Evolutionary conservation across 2,888 invertebrate species (phyloP).

Genomic region (Apodemia zela): DNA sequence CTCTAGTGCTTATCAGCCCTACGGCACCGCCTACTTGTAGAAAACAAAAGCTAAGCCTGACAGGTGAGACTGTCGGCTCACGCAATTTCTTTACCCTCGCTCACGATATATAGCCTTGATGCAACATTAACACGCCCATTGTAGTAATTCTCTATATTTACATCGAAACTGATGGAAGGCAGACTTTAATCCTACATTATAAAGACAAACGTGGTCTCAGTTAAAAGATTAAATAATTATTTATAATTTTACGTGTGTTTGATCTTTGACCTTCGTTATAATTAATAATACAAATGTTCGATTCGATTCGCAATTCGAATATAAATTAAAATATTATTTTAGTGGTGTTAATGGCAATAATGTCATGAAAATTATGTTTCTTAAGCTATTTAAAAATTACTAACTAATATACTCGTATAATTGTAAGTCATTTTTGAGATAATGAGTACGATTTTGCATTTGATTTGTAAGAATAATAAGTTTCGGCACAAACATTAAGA

Average conservation of each 20-base stretch:
- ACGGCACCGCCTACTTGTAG: slow-evolving; percentile 82
- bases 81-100: slow-evolving; percentile 25
- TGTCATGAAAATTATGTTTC: too few relatives aligned
- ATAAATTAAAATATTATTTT: too few relatives aligned
- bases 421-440: neutral
- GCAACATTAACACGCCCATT: slow-evolving; percentile 26
- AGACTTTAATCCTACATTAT: neutral
- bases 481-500: too few relatives aligned
- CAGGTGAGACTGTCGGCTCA: slow-evolving; percentile 68
- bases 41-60: slow-evolving; percentile 86
- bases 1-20: slow-evolving; percentile 83
- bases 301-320: too few relatives aligned
- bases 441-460: neutral
- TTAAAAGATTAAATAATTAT: neutral
- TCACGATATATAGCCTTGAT: slow-evolving; percentile 26
- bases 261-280: neutral
- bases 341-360: too few relatives aligned
- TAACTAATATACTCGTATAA: neutral
- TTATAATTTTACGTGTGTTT: neutral
- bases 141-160: slow-evolving; percentile 30
- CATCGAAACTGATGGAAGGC: slow-evolving; percentile 10
- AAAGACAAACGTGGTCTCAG: too few relatives aligned
- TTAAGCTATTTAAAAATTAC: too few relatives aligned
- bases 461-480: too few relatives aligned
- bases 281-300: too few relatives aligned